Evolutionary conservation across 1,140 invertebrate genomes (phyloP), one percentile per base, ranked within the genome.

Genomic region (Drosophila erecta): DNA sequence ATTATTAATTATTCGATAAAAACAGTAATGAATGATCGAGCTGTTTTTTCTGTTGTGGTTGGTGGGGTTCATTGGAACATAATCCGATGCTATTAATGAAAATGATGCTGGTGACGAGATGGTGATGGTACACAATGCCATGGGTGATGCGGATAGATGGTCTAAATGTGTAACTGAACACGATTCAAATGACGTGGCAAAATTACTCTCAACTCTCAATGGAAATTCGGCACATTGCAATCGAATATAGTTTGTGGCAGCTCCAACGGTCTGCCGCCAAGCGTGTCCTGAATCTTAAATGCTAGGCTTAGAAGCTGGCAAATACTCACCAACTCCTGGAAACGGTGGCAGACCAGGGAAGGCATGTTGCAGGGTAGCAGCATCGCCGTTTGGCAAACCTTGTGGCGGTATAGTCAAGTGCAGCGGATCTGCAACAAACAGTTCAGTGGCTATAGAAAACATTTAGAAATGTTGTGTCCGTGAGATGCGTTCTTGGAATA

Each of bases 321-420:
- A 14, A 38, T 44, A 96, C 96, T 96, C 94, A 97, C 96, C 96
- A 94, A 97, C 97, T 93, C 97, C 96, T 73, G 96, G 95, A 94
- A 98, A 98, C 67, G 97, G 96, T 93, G 96, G 96, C 94, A 98
- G 97, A 90, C 96, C 96, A 70, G 97, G 94, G 94, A 97, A 98
- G 78, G 95, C 95, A 83, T 96, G 95, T 93, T 97, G 96, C 92
- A 97, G 96, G 65, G 97, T 94, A 44, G 97, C 96, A 64, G 96
- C 96, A 78, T 98, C 97, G 75, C 97, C 97, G 93, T 98, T 98
- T 76, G 96, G 95, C 91, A 98, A 93, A 73, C 96, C 96, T 93
- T 97, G 96, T 81, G 97, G 96, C 94, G 96, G 95, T 94, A 97
- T 96, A 92, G 96, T 96, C 93, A 96, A 80, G 79, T 92, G 92